Conservation (phyloP, 2,888 invertebrate genomes). For the Poecilus cupreus region DNA sequence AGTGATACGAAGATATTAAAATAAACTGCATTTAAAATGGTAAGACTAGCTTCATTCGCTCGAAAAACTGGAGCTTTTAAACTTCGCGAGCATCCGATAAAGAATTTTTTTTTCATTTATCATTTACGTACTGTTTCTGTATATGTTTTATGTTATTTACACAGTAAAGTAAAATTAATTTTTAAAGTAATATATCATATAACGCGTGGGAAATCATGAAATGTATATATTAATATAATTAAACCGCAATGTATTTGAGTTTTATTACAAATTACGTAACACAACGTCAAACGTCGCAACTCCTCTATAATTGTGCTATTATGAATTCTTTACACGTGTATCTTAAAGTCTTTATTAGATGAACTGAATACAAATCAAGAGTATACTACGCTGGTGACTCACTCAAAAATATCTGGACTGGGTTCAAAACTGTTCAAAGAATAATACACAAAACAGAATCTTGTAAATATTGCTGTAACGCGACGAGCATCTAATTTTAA, state of each 20-base stretch:
- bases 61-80: no score
- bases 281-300: constrained; percentile 3
- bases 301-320: background rate
- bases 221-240: background rate
- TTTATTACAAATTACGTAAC: constrained; percentile 35
- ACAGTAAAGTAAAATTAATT: no score
- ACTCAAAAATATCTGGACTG: constrained; percentile 10
- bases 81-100: no score
- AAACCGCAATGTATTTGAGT: constrained; percentile 15
- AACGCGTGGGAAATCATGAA: background rate
- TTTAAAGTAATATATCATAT: no score
- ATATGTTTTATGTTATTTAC: no score
- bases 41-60: no score
- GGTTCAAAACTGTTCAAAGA: constrained; percentile 6
- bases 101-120: no score
- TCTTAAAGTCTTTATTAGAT: constrained; percentile 26
- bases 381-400: background rate
- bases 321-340: constrained; percentile 1
- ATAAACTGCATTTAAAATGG: no score
- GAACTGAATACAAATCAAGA: constrained; percentile 36
- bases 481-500: background rate
- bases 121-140: no score
- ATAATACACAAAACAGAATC: background rate
- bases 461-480: constrained; percentile 10
- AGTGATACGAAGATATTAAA: no score